phyloP scores from a whole-genome alignment of 2,888 invertebrate species.

The Brachycybe producta region DNA sequence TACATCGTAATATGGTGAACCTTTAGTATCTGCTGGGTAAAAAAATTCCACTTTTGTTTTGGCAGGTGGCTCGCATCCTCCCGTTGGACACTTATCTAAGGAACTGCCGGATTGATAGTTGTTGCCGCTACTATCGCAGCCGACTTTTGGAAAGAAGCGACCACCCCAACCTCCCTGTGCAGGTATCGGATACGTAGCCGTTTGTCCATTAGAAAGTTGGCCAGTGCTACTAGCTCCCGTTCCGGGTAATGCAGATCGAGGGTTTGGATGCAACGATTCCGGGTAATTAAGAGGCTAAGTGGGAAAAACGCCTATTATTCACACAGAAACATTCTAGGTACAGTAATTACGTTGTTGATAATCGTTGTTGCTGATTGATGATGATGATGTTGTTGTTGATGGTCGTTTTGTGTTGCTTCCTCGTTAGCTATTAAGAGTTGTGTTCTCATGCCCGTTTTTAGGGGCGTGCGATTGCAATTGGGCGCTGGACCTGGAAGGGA shows the following conservation, averaged over 20 bases:
- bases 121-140: conserved; percentile 8
- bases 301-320: too few species aligned
- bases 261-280: too few species aligned
- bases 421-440: too few species aligned
- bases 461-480: too few species aligned
- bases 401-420: too few species aligned
- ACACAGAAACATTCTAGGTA: too few species aligned
- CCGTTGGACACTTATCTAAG: not conserved
- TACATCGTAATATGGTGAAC: conserved; percentile 12
- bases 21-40: not conserved
- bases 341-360: too few species aligned
- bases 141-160: conserved; percentile 9
- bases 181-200: conserved; percentile 5
- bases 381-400: too few species aligned
- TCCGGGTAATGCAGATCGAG: not conserved
- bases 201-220: not conserved
- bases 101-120: conserved; percentile 11
- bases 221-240: not conserved
- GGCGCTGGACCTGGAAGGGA: too few species aligned
- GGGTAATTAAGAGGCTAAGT: too few species aligned
- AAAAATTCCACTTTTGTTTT: conserved; percentile 10
- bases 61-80: conserved; percentile 10
- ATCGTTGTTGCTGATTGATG: too few species aligned
- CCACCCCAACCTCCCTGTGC: conserved; percentile 5
- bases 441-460: too few species aligned